Conservation (phyloP, 2,797 vertebrate species). For the Hoplostethus atlanticus region DNA sequence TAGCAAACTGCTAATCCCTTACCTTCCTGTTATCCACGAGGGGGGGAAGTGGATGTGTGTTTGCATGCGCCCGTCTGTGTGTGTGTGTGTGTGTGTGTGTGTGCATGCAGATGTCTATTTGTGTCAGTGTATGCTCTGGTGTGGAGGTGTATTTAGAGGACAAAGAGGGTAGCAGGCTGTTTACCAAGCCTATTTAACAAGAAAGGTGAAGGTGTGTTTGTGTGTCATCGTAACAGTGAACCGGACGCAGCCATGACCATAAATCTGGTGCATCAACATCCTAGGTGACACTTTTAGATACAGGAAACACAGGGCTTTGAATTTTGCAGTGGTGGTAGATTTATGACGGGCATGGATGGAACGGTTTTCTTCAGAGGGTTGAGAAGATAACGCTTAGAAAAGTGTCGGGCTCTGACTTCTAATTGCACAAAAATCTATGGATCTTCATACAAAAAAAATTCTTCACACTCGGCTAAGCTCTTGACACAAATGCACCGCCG, state of each 20-base stretch:
- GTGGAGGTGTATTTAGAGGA: conserved; percentile 26
- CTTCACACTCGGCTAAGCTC: conserved; percentile 64
- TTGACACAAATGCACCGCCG: conserved; percentile 70
- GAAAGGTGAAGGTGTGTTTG: conserved; percentile 38
- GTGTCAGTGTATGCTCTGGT: neutral
- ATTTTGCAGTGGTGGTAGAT: conserved; percentile 48
- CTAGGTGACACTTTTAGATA: conserved; percentile 53
- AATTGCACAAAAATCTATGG: conserved; percentile 34
- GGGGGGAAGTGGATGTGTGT: conserved; percentile 5
- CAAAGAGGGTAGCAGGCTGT: conserved; percentile 32
- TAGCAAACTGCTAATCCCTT: neutral
- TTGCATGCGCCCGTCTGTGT: neutral
- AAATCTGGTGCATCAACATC: conserved; percentile 43
- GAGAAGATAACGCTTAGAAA: neutral
- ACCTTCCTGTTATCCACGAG: conserved; percentile 9
- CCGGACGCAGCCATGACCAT: conserved; percentile 5
- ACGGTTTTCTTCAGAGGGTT: conserved; percentile 10
- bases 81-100: neutral
- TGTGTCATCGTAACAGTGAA: conserved; percentile 24
- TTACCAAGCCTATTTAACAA: conserved; percentile 21
- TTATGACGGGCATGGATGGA: conserved; percentile 47
- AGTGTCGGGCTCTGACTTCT: conserved; percentile 29
- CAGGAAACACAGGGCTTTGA: conserved; percentile 18
- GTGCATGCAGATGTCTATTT: neutral
- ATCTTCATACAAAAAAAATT: conserved; percentile 14